Evolutionary conservation across 35 echinoderm and acorn worm genomes (phyloP).

Genomic region (Apostichopus parvimensis): DNA sequence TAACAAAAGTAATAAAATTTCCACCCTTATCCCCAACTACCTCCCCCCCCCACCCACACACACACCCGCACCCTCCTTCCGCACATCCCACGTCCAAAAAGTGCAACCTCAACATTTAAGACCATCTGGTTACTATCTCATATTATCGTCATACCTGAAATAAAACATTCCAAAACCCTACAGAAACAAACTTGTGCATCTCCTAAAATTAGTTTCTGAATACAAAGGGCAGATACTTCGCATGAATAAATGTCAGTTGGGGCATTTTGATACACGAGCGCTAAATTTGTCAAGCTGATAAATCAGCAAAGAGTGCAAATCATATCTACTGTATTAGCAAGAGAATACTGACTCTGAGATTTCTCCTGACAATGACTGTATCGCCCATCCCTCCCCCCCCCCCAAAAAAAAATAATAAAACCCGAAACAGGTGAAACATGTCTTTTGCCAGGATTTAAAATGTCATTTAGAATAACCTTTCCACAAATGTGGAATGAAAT

Average conservation of each 20-base stretch:
- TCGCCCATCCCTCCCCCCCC: no score
- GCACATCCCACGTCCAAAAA: no score
- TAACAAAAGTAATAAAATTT: no score
- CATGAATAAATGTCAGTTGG: background rate
- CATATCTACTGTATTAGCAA: background rate
- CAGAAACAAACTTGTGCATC: background rate
- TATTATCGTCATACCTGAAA: no score
- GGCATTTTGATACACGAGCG: background rate
- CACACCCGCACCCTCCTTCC: no score
- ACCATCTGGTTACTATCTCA: no score
- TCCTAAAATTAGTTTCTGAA: background rate
- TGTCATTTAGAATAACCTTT: slow-evolving; percentile 9
- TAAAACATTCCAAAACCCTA: no score
- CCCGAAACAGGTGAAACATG: background rate
- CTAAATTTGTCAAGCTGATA: background rate
- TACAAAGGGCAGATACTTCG: background rate
- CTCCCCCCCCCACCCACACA: no score
- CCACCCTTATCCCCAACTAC: no score
- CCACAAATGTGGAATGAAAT: background rate
- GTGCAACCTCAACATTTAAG: no score
- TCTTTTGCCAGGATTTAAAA: background rate
- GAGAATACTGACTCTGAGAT: background rate
- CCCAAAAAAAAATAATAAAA: background rate
- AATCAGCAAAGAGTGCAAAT: background rate
- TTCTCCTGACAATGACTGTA: background rate